These are phyloP conservation scores for Tragulus kanchil DNA, from an alignment of 2,113 vertebrate genomes.

Conservation along the genomic window DNA sequence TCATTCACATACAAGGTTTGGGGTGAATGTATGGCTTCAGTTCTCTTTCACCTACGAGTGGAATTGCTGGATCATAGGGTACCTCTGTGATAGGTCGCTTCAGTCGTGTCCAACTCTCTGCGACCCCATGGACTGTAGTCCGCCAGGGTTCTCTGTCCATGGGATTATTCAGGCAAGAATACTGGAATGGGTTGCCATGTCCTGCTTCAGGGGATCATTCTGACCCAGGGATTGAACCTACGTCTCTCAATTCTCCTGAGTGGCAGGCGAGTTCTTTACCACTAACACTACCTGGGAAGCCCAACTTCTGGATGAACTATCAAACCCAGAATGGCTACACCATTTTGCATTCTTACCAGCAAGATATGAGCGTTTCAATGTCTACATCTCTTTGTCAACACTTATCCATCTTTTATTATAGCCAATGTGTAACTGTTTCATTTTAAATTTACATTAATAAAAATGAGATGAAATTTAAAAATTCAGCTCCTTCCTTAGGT, in stretches of 20 bases:
- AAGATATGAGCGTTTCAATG: background rate
- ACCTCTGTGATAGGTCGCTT: background rate
- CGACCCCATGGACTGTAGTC: too few species aligned
- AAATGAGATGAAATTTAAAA: background rate
- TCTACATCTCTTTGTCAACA: background rate
- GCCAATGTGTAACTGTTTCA: background rate
- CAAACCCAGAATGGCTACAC: background rate
- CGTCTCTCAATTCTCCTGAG: too few species aligned
- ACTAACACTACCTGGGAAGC: too few species aligned
- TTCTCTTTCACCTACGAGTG: background rate
- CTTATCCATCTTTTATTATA: background rate
- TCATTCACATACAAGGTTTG: background rate
- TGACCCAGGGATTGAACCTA: too few species aligned
- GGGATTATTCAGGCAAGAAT: too few species aligned
- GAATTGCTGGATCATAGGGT: background rate
- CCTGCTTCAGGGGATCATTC: too few species aligned
- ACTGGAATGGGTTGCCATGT: too few species aligned
- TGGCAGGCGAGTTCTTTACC: too few species aligned
- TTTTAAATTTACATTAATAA: background rate
- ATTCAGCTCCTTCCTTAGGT: background rate
- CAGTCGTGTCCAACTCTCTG: too few species aligned
- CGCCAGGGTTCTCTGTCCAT: too few species aligned
- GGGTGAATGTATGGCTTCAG: too few species aligned
- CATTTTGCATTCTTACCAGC: background rate
- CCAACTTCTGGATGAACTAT: too few species aligned